Percentiles rank a stretch among this genome's conserved stretches.
phyloP scores from a whole-genome alignment of 2,113 vertebrate genomes.

The Tetraodon nigroviridis region DNA sequence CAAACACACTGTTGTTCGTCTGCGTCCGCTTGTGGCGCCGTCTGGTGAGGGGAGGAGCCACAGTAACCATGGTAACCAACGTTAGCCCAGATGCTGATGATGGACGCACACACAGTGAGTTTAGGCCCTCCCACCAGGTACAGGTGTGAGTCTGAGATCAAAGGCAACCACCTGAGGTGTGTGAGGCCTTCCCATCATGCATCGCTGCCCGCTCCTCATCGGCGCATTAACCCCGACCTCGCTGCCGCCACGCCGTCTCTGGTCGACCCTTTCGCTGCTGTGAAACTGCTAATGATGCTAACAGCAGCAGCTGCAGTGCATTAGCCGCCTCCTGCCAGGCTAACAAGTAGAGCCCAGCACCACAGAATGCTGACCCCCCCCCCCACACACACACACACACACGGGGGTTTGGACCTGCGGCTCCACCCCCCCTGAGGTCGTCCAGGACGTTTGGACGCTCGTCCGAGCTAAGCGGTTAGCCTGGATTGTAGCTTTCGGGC shows the following conservation, averaged over 20 bases:
- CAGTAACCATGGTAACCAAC: too few species aligned
- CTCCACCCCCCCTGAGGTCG: too few species aligned
- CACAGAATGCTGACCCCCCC: constrained; percentile 58
- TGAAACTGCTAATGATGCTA: constrained; percentile 65
- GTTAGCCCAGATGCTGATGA: too few species aligned
- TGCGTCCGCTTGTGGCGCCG: too few species aligned
- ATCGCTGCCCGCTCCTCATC: constrained; percentile 66
- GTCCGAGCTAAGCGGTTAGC: too few species aligned
- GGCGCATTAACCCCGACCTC: constrained; percentile 53
- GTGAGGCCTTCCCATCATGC: constrained; percentile 69
- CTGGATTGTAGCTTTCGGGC: too few species aligned
- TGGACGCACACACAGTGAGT: too few species aligned
- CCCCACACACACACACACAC: constrained; percentile 5
- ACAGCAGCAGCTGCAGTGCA: constrained; percentile 72
- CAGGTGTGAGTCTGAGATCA: constrained; percentile 50
- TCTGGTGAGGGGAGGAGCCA: too few species aligned
- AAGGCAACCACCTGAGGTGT: constrained; percentile 45
- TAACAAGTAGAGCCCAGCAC: constrained; percentile 66
- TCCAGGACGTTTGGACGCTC: too few species aligned
- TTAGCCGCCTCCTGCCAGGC: constrained; percentile 67
- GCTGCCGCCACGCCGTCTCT: constrained; percentile 57
- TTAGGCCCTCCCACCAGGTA: too few species aligned
- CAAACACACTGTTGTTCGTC: too few species aligned
- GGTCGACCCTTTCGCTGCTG: constrained; percentile 66
- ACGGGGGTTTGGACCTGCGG: too few species aligned